Percentiles rank a stretch among this genome's conserved stretches.
phyloP scores from a whole-genome alignment of 2,113 vertebrate genomes.

The Meleagris gallopavo region DNA sequence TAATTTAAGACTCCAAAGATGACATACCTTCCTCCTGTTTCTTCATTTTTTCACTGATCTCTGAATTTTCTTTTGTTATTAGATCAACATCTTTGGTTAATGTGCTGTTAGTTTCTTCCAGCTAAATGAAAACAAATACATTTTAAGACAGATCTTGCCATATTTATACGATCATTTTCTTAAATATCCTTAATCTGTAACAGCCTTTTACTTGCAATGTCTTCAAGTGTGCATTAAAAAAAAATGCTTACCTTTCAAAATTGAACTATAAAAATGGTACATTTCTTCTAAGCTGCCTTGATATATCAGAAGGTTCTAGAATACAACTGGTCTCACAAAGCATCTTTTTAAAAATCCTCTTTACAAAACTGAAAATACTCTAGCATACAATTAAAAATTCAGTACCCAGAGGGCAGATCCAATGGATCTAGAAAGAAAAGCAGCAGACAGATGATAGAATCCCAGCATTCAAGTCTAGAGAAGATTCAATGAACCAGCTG shows the following conservation, averaged over 20 bases:
- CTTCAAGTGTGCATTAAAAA: background rate
- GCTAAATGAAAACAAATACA: slow-evolving; percentile 79
- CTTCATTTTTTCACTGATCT: slow-evolving; percentile 85
- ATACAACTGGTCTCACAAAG: background rate
- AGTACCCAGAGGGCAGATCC: background rate
- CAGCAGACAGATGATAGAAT: background rate
- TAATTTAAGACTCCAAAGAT: background rate
- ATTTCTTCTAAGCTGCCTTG: background rate
- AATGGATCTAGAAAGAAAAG: background rate
- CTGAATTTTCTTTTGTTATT: slow-evolving; percentile 91
- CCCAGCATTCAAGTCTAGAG: background rate
- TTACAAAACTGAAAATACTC: background rate
- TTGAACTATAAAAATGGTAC: background rate
- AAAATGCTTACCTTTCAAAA: background rate
- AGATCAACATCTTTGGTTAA: slow-evolving; percentile 94
- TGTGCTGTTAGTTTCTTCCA: slow-evolving; percentile 93
- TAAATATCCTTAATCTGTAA: background rate
- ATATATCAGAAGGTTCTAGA: background rate
- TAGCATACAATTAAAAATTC: background rate
- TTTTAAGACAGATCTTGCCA: background rate
- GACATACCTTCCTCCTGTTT: slow-evolving; percentile 86
- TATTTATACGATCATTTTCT: background rate
- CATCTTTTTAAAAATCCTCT: background rate
- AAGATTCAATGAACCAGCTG: background rate
- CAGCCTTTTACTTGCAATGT: background rate